These are phyloP conservation scores for Ecliptopera silaceata DNA, from an alignment of 2,888 invertebrate species.

Conservation along the genomic window DNA sequence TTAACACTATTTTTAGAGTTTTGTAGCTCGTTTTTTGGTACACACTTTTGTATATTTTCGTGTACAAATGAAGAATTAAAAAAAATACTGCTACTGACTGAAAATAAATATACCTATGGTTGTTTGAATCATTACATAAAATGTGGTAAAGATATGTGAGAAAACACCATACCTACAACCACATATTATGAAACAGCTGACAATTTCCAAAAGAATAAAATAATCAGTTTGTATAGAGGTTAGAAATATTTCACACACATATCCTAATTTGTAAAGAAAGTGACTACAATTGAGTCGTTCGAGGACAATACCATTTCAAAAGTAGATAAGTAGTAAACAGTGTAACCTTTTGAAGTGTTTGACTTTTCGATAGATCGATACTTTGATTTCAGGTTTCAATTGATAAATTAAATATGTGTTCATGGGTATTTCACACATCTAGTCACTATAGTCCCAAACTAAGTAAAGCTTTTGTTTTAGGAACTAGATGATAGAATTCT, in stretches of 20 bases:
- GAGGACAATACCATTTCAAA: constrained; percentile 32
- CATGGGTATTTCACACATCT: no score
- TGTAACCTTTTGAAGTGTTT: constrained; percentile 18
- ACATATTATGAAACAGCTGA: constrained; percentile 24
- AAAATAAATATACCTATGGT: no score
- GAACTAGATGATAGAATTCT: no score
- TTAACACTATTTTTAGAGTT: no score
- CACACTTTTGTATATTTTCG: no score
- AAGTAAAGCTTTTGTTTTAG: no score
- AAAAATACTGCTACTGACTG: no score
- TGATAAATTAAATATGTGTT: no score
- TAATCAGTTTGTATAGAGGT: constrained; percentile 35
- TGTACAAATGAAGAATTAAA: no score
- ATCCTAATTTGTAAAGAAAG: constrained; percentile 36
- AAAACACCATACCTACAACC: constrained; percentile 10
- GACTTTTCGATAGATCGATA: constrained; percentile 8
- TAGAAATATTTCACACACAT: constrained; percentile 34
- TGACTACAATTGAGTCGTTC: constrained; percentile 36
- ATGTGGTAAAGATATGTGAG: constrained; percentile 3
- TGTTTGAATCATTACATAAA: neutral
- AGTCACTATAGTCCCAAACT: no score
- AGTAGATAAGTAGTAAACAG: constrained; percentile 25
- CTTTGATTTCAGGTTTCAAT: no score
- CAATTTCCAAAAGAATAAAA: constrained; percentile 29
- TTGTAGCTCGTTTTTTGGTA: no score